Percentiles rank a stretch among this genome's conserved stretches.
Conservation (phyloP, 2,888 invertebrate species). For the Drosophila birchii region DNA sequence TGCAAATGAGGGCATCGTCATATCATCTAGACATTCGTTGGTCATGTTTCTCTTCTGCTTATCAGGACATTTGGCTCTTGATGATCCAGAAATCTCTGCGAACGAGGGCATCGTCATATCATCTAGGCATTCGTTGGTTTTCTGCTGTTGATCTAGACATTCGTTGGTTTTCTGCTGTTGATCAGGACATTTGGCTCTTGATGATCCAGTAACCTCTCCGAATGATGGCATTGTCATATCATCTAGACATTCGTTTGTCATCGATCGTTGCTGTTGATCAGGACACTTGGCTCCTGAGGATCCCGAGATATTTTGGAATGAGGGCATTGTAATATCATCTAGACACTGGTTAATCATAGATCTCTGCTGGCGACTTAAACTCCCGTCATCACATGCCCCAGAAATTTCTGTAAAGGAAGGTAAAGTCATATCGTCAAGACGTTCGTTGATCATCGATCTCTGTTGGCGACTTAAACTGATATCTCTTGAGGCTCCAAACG, state of each 20-base stretch:
- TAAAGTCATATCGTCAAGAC: not conserved
- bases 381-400: not conserved
- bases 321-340: constrained; percentile 1
- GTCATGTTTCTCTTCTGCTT: not conserved
- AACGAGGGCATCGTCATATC: constrained; percentile 40
- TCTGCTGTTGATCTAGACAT: not conserved
- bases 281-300: not conserved
- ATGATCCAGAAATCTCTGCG: not conserved
- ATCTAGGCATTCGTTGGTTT: constrained; percentile 9
- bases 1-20: constrained; percentile 19
- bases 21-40: constrained; percentile 3
- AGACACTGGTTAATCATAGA: not conserved
- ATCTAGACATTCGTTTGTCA: constrained; percentile 8
- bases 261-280: not conserved
- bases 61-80: not conserved
- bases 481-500: not conserved
- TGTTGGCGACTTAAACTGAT: not conserved
- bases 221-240: constrained; percentile 39
- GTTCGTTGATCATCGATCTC: not conserved
- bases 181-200: not conserved
- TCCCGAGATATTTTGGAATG: not conserved
- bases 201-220: not conserved
- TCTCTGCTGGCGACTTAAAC: not conserved
- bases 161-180: not conserved
- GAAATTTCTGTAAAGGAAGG: not conserved